Percentiles rank a stretch among this genome's conserved stretches.
Evolutionary conservation across 2,797 vertebrate species (phyloP).

Genomic region (Anguilla marmorata): DNA sequence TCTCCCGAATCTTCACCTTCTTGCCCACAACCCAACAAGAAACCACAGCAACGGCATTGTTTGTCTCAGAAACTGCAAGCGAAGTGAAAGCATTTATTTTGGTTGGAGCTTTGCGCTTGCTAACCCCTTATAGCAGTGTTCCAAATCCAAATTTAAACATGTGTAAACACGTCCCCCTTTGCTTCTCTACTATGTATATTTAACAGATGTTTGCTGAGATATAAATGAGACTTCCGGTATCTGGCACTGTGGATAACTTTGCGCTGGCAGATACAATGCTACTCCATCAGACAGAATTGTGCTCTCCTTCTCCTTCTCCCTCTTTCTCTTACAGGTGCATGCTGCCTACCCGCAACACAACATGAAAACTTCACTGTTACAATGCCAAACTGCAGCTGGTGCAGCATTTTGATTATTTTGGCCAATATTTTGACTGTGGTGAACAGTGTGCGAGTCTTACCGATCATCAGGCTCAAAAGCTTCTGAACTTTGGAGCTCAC

Average conservation of each 20-base stretch:
- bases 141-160: not conserved
- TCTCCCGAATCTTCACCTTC: not conserved
- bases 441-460: slow-evolving; percentile 68
- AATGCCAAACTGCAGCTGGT: not conserved
- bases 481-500: slow-evolving; percentile 99
- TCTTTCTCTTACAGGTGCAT: not conserved
- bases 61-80: not conserved
- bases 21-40: not conserved
- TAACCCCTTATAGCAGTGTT: not conserved
- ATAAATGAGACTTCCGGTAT: not conserved
- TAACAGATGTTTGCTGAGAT: not conserved
- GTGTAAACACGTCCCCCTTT: not conserved
- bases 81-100: not conserved
- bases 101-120: not conserved
- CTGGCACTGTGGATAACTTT: not conserved
- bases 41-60: not conserved
- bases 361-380: not conserved
- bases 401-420: not conserved
- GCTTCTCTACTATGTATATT: not conserved
- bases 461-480: slow-evolving; percentile 92
- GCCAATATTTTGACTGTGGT: not conserved
- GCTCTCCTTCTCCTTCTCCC: not conserved
- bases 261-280: not conserved
- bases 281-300: not conserved
- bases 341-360: not conserved